A percentile compares a stretch with the other conserved stretches of the same genome.
These are phyloP conservation scores for Pachyuromys duprasi DNA, from an alignment of 2,797 vertebrate genomes.

Conservation along the genomic window DNA sequence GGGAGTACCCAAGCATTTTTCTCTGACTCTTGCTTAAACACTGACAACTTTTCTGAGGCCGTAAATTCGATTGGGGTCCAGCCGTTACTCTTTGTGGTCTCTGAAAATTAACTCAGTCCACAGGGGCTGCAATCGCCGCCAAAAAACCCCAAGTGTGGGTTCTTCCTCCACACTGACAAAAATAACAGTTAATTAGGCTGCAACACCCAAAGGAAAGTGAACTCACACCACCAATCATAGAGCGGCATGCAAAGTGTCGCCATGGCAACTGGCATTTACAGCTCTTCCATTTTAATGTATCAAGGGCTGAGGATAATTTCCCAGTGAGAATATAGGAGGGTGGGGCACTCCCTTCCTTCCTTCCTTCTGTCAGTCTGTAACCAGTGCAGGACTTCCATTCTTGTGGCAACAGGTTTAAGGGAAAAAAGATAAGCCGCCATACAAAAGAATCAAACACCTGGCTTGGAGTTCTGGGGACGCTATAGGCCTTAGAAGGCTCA, in stretches of 20 bases:
- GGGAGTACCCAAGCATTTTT: background rate
- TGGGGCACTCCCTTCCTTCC: background rate
- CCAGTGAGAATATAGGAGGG: slow-evolving; percentile 63
- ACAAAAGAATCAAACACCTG: background rate
- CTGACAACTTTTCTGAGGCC: slow-evolving; percentile 62
- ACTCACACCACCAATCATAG: slow-evolving; percentile 78
- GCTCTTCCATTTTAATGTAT: slow-evolving; percentile 85
- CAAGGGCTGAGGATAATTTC: slow-evolving; percentile 85
- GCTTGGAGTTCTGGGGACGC: background rate
- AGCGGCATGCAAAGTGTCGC: slow-evolving; percentile 81
- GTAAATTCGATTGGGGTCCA: slow-evolving; percentile 46
- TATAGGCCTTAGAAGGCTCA: background rate
- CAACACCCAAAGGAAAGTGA: slow-evolving; percentile 87
- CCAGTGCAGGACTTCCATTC: slow-evolving; percentile 46
- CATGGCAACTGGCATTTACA: slow-evolving; percentile 87
- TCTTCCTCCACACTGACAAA: slow-evolving; percentile 83
- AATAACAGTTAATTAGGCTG: slow-evolving; percentile 87
- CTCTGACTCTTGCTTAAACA: slow-evolving; percentile 71
- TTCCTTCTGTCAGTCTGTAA: slow-evolving; percentile 59
- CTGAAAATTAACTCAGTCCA: slow-evolving; percentile 80
- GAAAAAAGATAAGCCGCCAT: background rate
- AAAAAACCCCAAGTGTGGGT: slow-evolving; percentile 75
- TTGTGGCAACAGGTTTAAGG: slow-evolving; percentile 59
- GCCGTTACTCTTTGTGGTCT: slow-evolving; percentile 72
- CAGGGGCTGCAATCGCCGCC: slow-evolving; percentile 73